Conservation (phyloP, 2,888 invertebrate species). For the Poecilus cupreus region DNA sequence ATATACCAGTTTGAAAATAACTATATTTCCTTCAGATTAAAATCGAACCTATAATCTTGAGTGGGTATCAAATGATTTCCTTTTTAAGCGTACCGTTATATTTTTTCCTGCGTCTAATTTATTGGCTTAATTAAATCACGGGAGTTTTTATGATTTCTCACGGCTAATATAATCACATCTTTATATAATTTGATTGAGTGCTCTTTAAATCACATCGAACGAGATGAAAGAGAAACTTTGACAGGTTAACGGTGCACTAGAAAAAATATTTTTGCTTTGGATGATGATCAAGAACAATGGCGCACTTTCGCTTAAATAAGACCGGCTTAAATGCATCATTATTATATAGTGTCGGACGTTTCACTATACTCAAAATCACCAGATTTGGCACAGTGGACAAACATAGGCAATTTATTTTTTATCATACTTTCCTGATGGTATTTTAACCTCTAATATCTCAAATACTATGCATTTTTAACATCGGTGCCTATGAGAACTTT, state of each 20-base stretch:
- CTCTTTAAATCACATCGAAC: slow-evolving; percentile 8
- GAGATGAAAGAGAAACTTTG: slow-evolving; percentile 20
- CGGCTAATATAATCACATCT: slow-evolving; percentile 25
- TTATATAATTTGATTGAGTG: slow-evolving; percentile 21
- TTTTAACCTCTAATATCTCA: too few species aligned
- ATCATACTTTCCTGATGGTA: too few species aligned
- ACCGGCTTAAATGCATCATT: not conserved
- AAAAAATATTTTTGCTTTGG: slow-evolving; percentile 6
- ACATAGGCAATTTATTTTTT: too few species aligned
- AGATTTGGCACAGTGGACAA: too few species aligned
- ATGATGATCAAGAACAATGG: slow-evolving; percentile 19
- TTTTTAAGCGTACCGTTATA: slow-evolving; percentile 42
- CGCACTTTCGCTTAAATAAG: slow-evolving; percentile 12
- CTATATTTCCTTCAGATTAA: too few species aligned
- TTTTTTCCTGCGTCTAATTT: slow-evolving; percentile 28
- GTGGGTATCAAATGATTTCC: slow-evolving; percentile 28
- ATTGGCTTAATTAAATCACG: slow-evolving; percentile 44
- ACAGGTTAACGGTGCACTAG: not conserved
- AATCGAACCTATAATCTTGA: too few species aligned
- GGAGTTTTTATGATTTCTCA: slow-evolving; percentile 35
- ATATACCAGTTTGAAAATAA: too few species aligned
- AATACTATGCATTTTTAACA: too few species aligned
- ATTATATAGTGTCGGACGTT: not conserved
- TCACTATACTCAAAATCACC: too few species aligned
- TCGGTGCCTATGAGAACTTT: too few species aligned